Conservation (phyloP, 1,140 invertebrate species). For the Zaprionus tsacasi region DNA sequence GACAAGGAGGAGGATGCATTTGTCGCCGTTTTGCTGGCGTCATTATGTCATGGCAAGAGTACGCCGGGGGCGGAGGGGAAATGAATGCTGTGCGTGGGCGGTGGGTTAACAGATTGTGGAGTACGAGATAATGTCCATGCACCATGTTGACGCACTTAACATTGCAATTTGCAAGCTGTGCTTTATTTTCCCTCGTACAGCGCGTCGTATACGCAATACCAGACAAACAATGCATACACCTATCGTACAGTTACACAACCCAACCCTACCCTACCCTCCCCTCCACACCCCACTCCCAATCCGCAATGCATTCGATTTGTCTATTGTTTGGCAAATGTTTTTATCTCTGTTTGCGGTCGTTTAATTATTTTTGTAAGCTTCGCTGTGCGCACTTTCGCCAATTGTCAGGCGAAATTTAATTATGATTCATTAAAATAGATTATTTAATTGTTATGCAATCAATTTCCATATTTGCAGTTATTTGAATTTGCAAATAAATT, state of each 20-base stretch:
- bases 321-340: constrained; percentile 55
- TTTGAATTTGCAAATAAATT: constrained; percentile 27
- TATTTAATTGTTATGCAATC: constrained; percentile 43
- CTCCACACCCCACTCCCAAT: background rate
- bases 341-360: constrained; percentile 46
- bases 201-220: constrained; percentile 56
- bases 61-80: background rate
- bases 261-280: background rate
- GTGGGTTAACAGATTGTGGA: background rate
- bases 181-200: constrained; percentile 51
- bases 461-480: constrained; percentile 30
- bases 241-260: constrained; percentile 29
- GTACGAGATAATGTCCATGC: constrained; percentile 25
- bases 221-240: constrained; percentile 54
- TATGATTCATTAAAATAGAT: constrained; percentile 54
- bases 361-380: constrained; percentile 69
- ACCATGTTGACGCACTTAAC: constrained; percentile 60
- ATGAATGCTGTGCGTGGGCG: background rate
- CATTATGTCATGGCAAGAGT: constrained; percentile 55
- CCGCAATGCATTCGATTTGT: constrained; percentile 35
- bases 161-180: constrained; percentile 64
- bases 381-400: constrained; percentile 10
- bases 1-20: constrained; percentile 33
- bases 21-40: constrained; percentile 77
- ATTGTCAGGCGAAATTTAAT: constrained; percentile 53